These are phyloP conservation scores for Epicauta chinensis DNA, from an alignment of 1,140 invertebrate species.

Conservation along the genomic window DNA sequence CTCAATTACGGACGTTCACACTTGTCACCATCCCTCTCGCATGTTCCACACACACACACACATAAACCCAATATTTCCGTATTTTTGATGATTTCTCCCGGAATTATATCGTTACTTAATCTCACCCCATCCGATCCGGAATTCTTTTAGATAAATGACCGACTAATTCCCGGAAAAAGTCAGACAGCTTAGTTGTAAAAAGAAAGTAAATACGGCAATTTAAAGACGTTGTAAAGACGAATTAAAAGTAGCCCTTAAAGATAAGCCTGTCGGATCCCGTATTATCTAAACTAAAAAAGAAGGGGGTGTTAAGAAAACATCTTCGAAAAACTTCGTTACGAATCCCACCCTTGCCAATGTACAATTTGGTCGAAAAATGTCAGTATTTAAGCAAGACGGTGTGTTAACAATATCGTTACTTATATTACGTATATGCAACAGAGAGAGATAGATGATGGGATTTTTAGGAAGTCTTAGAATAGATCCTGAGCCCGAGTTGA, in stretches of 20 bases:
- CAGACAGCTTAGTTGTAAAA: too few relatives aligned
- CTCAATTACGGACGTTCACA: constrained; percentile 36
- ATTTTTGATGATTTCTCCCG: too few relatives aligned
- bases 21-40: constrained; percentile 15
- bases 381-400: constrained; percentile 17
- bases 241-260: constrained; percentile 43
- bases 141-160: too few relatives aligned
- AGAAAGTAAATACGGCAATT: constrained; percentile 35
- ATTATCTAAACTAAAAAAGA: too few relatives aligned
- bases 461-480: constrained; percentile 30
- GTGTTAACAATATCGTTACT: too few relatives aligned
- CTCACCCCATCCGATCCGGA: too few relatives aligned
- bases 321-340: constrained; percentile 34
- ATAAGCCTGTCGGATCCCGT: constrained; percentile 36
- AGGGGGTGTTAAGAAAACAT: constrained; percentile 36
- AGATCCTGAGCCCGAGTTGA: constrained; percentile 25
- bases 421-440: too few relatives aligned
- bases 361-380: constrained; percentile 30
- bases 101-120: too few relatives aligned
- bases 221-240: constrained; percentile 23
- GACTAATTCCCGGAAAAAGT: too few relatives aligned
- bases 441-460: constrained; percentile 6
- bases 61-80: too few relatives aligned
- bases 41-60: constrained; percentile 19
- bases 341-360: constrained; percentile 25